Conservation (phyloP, 2,888 invertebrate genomes). For the Morinoia aosen region DNA sequence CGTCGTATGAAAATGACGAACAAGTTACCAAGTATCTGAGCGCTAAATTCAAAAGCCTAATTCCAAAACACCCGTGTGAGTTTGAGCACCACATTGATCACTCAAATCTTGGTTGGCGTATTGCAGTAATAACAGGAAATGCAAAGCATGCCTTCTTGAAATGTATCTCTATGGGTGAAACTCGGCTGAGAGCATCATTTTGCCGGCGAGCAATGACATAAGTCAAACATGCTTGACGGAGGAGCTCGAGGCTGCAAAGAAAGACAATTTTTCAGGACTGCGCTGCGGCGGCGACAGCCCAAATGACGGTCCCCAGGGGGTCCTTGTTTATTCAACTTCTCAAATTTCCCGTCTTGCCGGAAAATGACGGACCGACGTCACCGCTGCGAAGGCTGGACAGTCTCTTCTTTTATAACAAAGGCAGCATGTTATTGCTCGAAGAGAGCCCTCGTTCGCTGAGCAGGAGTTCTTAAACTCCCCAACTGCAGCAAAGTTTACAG, state of each 20-base stretch:
- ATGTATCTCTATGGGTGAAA: not conserved
- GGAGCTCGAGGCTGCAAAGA: not conserved
- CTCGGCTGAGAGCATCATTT: not conserved
- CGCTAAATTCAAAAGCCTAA: too few species aligned
- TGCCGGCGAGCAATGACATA: not conserved
- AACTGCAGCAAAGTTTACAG: constrained; percentile 32
- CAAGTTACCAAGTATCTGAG: too few species aligned
- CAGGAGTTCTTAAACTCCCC: not conserved
- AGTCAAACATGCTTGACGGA: constrained; percentile 10
- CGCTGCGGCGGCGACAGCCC: not conserved
- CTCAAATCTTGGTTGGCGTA: not conserved
- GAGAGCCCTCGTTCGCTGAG: constrained; percentile 22
- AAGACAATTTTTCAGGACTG: not conserved
- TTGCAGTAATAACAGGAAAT: not conserved
- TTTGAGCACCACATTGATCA: not conserved
- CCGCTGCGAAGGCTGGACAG: not conserved
- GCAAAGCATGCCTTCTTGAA: not conserved
- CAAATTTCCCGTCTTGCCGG: not conserved
- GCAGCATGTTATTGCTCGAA: constrained; percentile 8
- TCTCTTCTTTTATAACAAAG: not conserved
- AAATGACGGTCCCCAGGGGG: not conserved
- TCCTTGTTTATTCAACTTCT: not conserved
- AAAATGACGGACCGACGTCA: constrained; percentile 15
- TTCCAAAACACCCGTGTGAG: too few species aligned
- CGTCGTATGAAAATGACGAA: too few species aligned